Evolutionary conservation across 2,888 invertebrate genomes (phyloP), one percentile per base, ranked within the genome.

Genomic region (Tryphoninae sp.): DNA sequence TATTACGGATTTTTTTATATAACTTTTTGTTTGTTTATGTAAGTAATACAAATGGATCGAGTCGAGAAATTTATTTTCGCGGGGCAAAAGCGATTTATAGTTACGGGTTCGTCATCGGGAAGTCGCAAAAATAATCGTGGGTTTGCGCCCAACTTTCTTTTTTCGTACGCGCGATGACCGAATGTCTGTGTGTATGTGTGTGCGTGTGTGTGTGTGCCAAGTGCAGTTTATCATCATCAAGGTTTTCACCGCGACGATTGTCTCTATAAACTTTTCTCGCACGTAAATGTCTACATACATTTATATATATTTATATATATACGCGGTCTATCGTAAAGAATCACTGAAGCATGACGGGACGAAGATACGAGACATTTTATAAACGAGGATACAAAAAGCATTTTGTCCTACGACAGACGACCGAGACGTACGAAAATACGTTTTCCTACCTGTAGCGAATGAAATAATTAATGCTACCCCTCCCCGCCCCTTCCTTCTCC

Each of bases 141-240:
- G 45, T 42, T 71, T 64, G 42, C 40, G 26, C n/a, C 55, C 40
- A 68, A 67, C 68, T 65, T 68, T 62, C 62, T 78, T 55, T 64
- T 78, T 64, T 78, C 19, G 45, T 65, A 64, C 40, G 71, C 26
- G 33, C 33, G 53, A 61, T 55, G 19, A 16, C 33, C 45, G 33
- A 33, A 61, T 19, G 1, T 19, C 0, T 19, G 19, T 19, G 19
- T 19, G 19, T 19, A 19, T 19, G 19, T 19, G 19, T 19, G 19
- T 1, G 19, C 19, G 19, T 19, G 19, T 19, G 19, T 19, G 19
- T 19, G 19, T 6, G 19, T 71, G 77, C 71, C 77, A 76, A 76
- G 67, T 68, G 76, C 61, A 59, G 49, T 72, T 72, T 72, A 61
- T 72, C 68, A 76, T 68, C 76, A 76, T 68, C 76, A 76, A 76